Conservation (phyloP, 2,888 invertebrate genomes). For the Athalia circularis region DNA sequence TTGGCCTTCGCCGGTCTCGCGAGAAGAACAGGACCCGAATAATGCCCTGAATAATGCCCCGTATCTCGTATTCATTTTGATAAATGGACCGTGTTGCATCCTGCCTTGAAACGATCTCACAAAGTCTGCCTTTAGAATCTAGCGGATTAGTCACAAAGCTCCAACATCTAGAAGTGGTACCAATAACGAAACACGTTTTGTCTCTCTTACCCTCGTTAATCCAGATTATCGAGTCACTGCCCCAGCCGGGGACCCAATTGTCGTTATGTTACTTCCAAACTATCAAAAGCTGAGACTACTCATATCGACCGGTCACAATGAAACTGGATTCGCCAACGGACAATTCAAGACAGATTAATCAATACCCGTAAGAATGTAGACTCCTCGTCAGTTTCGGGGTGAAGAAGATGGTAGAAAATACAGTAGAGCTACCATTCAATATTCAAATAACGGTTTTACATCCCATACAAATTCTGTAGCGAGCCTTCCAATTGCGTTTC, state of each 20-base stretch:
- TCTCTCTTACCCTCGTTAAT: conserved; percentile 43
- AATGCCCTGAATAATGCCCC: conserved; percentile 41
- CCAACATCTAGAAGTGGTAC: conserved; percentile 31
- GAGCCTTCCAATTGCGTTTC: too few relatives aligned
- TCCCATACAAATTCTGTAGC: too few relatives aligned
- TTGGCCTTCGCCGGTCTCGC: conserved; percentile 37
- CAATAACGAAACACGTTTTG: conserved; percentile 45
- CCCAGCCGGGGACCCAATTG: neutral
- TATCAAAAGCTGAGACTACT: neutral
- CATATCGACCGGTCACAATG: conserved; percentile 9
- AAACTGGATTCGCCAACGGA: conserved; percentile 31
- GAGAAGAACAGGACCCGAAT: conserved; percentile 42
- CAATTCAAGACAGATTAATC: neutral
- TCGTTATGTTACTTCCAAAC: neutral
- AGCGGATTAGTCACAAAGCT: conserved; percentile 44
- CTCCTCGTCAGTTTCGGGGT: neutral
- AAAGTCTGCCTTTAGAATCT: conserved; percentile 43
- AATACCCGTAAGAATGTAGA: conserved; percentile 3
- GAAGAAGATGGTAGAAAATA: too few relatives aligned
- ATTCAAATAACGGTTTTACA: too few relatives aligned
- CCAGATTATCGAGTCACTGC: conserved; percentile 34
- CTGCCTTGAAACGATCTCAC: conserved; percentile 43
- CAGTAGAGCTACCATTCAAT: too few relatives aligned
- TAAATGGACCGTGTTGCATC: conserved; percentile 43
- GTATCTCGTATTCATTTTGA: conserved; percentile 44